Conservation (phyloP, 2,888 invertebrate genomes). For the Adelognathus sp. region DNA sequence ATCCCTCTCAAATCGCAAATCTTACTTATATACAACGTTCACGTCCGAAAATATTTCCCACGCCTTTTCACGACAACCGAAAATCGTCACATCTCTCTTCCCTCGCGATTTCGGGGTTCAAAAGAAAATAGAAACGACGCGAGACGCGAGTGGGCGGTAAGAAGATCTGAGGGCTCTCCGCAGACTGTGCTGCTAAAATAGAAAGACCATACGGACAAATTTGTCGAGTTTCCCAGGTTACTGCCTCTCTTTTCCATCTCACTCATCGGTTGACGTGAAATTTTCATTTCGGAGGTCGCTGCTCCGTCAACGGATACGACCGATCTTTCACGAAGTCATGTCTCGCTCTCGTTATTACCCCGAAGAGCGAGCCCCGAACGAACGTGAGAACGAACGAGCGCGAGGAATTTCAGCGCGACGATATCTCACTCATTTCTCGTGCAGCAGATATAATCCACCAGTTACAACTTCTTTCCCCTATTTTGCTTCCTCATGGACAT, state of each 20-base stretch:
- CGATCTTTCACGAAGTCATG: slow-evolving; percentile 56
- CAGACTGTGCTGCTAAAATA: slow-evolving; percentile 32
- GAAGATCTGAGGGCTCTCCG: background rate
- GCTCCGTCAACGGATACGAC: slow-evolving; percentile 53
- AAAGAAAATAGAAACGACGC: background rate
- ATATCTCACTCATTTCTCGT: too few relatives aligned
- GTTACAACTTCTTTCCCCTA: too few relatives aligned
- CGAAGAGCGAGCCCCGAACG: slow-evolving; percentile 12
- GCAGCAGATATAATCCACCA: too few relatives aligned
- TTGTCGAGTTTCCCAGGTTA: slow-evolving; percentile 17
- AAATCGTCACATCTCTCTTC: background rate
- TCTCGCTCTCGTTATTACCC: slow-evolving; percentile 46
- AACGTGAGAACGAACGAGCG: background rate
- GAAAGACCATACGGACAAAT: slow-evolving; percentile 19
- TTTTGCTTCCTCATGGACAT: too few relatives aligned
- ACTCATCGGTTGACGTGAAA: slow-evolving; percentile 26
- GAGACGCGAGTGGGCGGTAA: background rate
- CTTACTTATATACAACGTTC: background rate
- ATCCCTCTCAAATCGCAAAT: slow-evolving; percentile 2
- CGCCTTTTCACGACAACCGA: too few relatives aligned
- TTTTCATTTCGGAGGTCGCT: slow-evolving; percentile 53
- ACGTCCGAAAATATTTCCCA: background rate
- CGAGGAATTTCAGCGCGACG: slow-evolving; percentile 38
- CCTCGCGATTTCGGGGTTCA: background rate
- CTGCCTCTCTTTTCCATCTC: background rate